These are phyloP conservation scores for Drosophila virilis DNA, from an alignment of 1,140 invertebrate genomes.

Conservation along the genomic window DNA sequence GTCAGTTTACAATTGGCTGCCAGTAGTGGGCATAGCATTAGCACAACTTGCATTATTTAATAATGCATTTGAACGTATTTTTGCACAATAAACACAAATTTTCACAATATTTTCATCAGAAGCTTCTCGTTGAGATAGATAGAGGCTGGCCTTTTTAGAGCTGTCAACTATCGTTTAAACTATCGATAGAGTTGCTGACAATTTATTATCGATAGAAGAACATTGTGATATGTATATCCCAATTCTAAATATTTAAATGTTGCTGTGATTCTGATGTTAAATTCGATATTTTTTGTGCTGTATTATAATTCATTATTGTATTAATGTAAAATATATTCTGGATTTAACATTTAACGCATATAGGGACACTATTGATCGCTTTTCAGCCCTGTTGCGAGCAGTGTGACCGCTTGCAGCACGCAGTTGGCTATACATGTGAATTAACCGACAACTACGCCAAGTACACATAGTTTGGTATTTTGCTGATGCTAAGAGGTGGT, in stretches of 20 bases:
- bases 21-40: slow-evolving; percentile 13
- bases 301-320: no score
- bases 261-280: no score
- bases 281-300: no score
- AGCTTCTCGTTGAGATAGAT: slow-evolving; percentile 33
- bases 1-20: slow-evolving; percentile 9
- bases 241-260: no score
- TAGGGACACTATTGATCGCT: not conserved
- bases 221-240: not conserved
- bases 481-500: slow-evolving; percentile 6
- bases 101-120: slow-evolving; percentile 54
- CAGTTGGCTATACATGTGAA: not conserved
- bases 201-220: slow-evolving; percentile 5
- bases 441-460: slow-evolving; percentile 1
- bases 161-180: slow-evolving; percentile 2
- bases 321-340: no score
- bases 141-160: slow-evolving; percentile 31
- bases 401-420: slow-evolving; percentile 8
- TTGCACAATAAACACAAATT: slow-evolving; percentile 41
- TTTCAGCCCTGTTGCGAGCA: not conserved
- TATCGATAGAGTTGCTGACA: slow-evolving; percentile 1
- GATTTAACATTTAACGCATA: no score
- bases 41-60: slow-evolving; percentile 41
- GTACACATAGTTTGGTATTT: slow-evolving; percentile 17
- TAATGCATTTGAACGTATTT: slow-evolving; percentile 23